A percentile compares a stretch with the other conserved stretches of the same genome.
phyloP scores from a whole-genome alignment of 2,888 invertebrate species.

The Drosophila multiciliata region DNA sequence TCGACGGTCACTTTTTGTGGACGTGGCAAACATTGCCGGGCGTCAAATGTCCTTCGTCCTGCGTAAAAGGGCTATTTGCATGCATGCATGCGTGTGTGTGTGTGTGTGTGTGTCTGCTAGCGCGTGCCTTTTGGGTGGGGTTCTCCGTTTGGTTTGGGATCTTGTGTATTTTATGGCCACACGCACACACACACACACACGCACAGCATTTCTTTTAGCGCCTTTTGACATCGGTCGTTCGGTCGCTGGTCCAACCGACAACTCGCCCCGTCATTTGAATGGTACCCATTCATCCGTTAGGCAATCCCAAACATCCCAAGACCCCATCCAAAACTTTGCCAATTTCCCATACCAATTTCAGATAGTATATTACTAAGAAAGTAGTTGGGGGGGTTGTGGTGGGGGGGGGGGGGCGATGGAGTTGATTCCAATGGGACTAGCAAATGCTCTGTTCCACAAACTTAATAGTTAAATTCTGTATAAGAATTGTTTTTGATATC shows the following conservation, averaged over 20 bases:
- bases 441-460: conserved; percentile 18
- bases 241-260: conserved; percentile 42
- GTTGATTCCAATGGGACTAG: conserved; percentile 7
- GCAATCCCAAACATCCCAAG: conserved; percentile 11
- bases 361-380: conserved; percentile 21
- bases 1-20: conserved; percentile 74
- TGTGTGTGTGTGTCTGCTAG: conserved; percentile 21
- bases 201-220: conserved; percentile 49
- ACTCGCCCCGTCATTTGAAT: conserved; percentile 47
- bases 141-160: conserved; percentile 18
- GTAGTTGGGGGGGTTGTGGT: not conserved
- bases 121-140: conserved; percentile 1
- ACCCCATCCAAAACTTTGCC: conserved; percentile 25
- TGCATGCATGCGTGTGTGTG: conserved; percentile 42
- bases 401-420: not conserved
- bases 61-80: conserved; percentile 71
- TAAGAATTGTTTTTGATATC: not conserved
- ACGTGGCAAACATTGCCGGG: conserved; percentile 56
- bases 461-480: not conserved
- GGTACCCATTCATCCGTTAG: conserved; percentile 50
- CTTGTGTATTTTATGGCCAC: conserved; percentile 77
- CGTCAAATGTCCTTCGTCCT: conserved; percentile 67
- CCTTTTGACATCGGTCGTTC: conserved; percentile 69
- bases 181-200: conserved; percentile 44
- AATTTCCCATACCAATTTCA: conserved; percentile 34